phyloP scores from a whole-genome alignment of 1,140 invertebrate species.

The Penaeus indicus region DNA sequence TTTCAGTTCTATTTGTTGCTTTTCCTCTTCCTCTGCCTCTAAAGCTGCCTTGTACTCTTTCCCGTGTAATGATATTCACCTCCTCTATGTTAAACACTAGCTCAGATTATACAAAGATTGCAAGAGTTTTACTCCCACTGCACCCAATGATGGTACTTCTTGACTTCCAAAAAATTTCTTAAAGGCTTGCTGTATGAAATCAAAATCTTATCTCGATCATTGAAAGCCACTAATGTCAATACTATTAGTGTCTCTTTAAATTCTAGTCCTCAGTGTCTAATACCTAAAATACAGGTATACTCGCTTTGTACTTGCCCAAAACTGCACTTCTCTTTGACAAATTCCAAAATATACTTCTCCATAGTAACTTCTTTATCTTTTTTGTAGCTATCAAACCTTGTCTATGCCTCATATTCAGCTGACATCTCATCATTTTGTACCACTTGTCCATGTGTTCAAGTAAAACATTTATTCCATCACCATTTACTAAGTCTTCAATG shows the following conservation, averaged over 20 bases:
- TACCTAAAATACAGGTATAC: background rate
- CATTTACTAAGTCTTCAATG: background rate
- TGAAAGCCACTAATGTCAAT: background rate
- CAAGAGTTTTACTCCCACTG: no score
- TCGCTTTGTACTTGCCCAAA: constrained; percentile 3
- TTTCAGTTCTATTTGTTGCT: no score
- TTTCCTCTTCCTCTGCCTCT: no score
- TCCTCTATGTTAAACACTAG: no score
- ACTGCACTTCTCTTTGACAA: background rate
- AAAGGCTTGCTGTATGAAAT: background rate
- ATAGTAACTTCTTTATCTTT: background rate
- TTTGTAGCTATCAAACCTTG: background rate
- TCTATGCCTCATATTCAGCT: background rate
- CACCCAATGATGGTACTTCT: no score
- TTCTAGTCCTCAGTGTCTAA: background rate
- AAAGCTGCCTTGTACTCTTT: no score
- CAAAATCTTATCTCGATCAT: background rate
- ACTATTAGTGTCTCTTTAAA: constrained; percentile 6
- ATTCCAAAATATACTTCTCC: no score
- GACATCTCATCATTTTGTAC: background rate
- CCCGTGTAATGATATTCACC: no score
- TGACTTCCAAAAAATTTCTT: background rate
- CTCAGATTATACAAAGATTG: no score
- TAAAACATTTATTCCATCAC: background rate
- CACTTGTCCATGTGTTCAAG: background rate